A percentile compares a stretch with the other conserved stretches of the same genome.
phyloP scores from a whole-genome alignment of 2,113 vertebrate species.

The Psammodynastes pulverulentus region DNA sequence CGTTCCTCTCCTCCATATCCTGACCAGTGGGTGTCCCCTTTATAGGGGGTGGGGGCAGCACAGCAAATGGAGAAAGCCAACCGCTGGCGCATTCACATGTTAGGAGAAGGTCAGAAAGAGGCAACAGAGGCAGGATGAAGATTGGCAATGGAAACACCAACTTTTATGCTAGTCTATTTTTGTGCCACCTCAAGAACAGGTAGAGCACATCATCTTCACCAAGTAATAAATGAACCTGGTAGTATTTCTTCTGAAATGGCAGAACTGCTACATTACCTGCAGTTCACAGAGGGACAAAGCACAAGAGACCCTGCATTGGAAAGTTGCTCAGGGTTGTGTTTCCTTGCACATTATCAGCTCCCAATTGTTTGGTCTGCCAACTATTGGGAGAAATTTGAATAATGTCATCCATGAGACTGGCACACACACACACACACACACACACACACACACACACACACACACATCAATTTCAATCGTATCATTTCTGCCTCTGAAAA shows the following conservation, averaged over 20 bases:
- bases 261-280: neutral
- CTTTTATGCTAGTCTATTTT: neutral
- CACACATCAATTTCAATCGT: neutral
- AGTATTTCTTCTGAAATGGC: neutral
- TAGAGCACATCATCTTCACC: neutral
- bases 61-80: neutral
- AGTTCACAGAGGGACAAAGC: neutral
- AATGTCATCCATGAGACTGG: neutral
- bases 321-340: neutral
- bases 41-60: neutral
- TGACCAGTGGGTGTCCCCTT: neutral
- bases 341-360: no score
- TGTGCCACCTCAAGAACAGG: neutral
- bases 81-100: neutral
- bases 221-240: neutral
- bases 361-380: no score
- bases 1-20: accelerated
- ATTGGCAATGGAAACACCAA: neutral
- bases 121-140: neutral
- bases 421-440: neutral
- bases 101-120: neutral
- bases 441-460: neutral
- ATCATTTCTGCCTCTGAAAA: slow-evolving; percentile 4
- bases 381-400: neutral
- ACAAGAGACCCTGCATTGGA: neutral